These are phyloP conservation scores for Calephelis virginiensis DNA, from an alignment of 1,140 invertebrate species.

Conservation along the genomic window DNA sequence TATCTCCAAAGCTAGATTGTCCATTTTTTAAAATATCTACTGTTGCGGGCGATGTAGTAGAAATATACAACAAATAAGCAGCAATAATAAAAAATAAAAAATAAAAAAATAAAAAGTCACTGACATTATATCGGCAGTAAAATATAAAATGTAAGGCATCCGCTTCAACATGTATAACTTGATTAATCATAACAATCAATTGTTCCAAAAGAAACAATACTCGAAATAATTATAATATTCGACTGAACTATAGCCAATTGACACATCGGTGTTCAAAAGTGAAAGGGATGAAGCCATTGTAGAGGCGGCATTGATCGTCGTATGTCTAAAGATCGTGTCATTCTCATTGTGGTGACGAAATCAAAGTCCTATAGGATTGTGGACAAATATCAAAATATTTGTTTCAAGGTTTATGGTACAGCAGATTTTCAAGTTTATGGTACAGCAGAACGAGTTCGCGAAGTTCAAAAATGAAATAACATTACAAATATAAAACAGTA, in stretches of 20 bases:
- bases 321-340: constrained; percentile 68
- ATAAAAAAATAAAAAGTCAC: constrained; percentile 3
- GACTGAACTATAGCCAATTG: constrained; percentile 47
- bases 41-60: too few species aligned
- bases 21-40: too few species aligned
- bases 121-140: background rate
- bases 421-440: constrained; percentile 16
- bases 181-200: background rate
- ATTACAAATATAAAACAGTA: too few species aligned
- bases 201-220: constrained; percentile 25
- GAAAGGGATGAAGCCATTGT: constrained; percentile 67
- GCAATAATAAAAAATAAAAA: background rate
- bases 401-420: constrained; percentile 9
- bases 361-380: constrained; percentile 26
- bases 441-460: background rate
- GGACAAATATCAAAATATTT: constrained; percentile 33
- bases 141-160: too few species aligned
- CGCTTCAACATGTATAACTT: too few species aligned
- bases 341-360: constrained; percentile 64
- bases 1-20: too few species aligned
- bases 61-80: background rate
- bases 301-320: constrained; percentile 39
- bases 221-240: constrained; percentile 25
- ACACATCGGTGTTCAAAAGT: constrained; percentile 54
- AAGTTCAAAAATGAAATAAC: too few species aligned